A percentile compares a stretch with the other conserved stretches of the same genome.
These are phyloP conservation scores for Eulemur albifrons DNA, from an alignment of 2,797 vertebrate genomes.

Conservation along the genomic window DNA sequence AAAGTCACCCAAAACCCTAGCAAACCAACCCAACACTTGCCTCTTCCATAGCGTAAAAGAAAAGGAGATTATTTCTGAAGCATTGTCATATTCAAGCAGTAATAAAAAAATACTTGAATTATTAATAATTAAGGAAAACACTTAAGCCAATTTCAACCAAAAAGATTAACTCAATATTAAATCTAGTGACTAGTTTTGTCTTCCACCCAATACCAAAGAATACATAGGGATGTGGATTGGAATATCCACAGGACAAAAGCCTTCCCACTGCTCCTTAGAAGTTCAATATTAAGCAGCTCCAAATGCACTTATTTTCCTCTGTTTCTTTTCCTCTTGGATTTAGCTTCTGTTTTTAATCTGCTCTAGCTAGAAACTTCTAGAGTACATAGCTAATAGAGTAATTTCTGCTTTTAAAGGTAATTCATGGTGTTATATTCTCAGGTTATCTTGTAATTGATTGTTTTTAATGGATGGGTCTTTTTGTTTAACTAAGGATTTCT, in stretches of 20 bases:
- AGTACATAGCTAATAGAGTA: neutral
- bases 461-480: slow-evolving; percentile 64
- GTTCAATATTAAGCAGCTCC: neutral
- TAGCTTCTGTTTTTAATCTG: neutral
- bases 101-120: neutral
- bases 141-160: neutral
- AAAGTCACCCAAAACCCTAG: neutral
- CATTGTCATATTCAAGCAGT: neutral
- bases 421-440: neutral
- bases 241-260: neutral
- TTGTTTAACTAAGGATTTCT: slow-evolving; percentile 74
- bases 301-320: neutral
- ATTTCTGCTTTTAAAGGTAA: slow-evolving; percentile 45
- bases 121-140: neutral
- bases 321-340: neutral
- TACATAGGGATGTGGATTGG: rapidly evolving
- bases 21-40: neutral
- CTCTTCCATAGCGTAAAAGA: neutral
- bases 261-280: neutral
- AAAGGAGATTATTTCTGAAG: neutral
- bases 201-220: neutral
- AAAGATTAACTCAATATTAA: neutral
- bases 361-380: neutral
- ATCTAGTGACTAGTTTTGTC: neutral
- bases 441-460: slow-evolving; percentile 60